Percentiles rank a stretch among this genome's conserved stretches.
These are phyloP conservation scores for Dryobotodes eremita DNA, from an alignment of 2,888 invertebrate species.

Conservation along the genomic window DNA sequence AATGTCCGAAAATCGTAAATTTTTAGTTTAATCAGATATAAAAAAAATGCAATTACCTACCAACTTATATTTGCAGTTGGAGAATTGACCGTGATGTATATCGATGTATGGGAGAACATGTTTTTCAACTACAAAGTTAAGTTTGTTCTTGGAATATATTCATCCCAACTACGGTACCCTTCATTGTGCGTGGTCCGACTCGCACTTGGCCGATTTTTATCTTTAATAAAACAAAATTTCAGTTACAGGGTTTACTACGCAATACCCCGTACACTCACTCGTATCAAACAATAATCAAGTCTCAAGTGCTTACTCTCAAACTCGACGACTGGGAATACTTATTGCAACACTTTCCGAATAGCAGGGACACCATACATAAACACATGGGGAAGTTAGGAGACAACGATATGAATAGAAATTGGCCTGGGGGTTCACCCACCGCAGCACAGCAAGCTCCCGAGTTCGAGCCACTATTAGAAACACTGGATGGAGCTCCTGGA, in stretches of 20 bases:
- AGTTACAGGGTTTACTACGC: conserved; percentile 81
- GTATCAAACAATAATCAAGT: conserved; percentile 77
- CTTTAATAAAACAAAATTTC: conserved; percentile 35
- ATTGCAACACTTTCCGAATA: conserved; percentile 80
- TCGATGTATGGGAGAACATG: not conserved
- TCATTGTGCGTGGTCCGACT: not conserved
- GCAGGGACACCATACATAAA: conserved; percentile 74
- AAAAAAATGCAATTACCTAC: too few species aligned
- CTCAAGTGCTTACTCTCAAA: conserved; percentile 80
- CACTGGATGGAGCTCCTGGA: not conserved
- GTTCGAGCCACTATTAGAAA: conserved; percentile 13
- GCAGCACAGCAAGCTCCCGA: not conserved
- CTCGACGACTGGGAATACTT: conserved; percentile 81
- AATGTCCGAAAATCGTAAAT: too few species aligned
- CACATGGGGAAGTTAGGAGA: conserved; percentile 57
- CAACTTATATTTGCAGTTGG: not conserved
- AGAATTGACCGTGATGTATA: not conserved
- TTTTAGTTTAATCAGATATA: too few species aligned
- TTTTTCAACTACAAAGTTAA: not conserved
- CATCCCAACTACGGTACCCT: not conserved
- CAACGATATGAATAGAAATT: conserved; percentile 29
- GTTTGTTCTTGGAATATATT: not conserved
- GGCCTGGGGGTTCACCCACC: conserved; percentile 48
- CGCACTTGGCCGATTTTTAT: not conserved
- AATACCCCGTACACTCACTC: conserved; percentile 77